These are phyloP conservation scores for Eumerus sabulonum DNA, from an alignment of 2,888 invertebrate genomes.

Conservation along the genomic window DNA sequence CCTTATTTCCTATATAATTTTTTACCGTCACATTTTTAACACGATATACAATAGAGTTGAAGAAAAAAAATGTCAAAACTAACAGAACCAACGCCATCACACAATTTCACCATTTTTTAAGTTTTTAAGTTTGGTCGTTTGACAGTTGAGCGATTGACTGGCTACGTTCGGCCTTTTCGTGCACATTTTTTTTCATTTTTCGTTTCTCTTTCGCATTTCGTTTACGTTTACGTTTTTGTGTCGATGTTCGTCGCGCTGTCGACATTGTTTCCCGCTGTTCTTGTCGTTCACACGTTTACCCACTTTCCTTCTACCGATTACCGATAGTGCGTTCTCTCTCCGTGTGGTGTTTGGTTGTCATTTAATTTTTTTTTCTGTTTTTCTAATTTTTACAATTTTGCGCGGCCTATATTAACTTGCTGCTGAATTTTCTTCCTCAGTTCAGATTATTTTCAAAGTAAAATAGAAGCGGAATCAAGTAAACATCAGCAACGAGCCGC, in stretches of 20 bases:
- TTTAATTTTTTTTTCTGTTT: too few relatives aligned
- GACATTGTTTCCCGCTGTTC: constrained; percentile 29
- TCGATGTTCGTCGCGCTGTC: constrained; percentile 43
- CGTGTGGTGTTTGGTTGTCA: constrained; percentile 51
- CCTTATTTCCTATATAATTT: constrained; percentile 2
- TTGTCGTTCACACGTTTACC: constrained; percentile 5
- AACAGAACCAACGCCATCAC: constrained; percentile 59
- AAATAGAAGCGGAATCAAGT: too few relatives aligned
- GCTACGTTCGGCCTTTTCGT: too few relatives aligned
- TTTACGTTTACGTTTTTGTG: background rate
- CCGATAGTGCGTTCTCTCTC: constrained; percentile 40
- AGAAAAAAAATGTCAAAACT: constrained; percentile 33
- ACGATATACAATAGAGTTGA: constrained; percentile 1
- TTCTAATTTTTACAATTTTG: too few relatives aligned
- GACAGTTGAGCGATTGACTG: too few relatives aligned
- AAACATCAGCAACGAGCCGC: too few relatives aligned
- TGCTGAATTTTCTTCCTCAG: constrained; percentile 31
- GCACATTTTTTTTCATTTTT: too few relatives aligned
- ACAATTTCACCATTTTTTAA: constrained; percentile 2
- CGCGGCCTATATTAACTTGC: constrained; percentile 40
- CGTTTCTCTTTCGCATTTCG: too few relatives aligned
- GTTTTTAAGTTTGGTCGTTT: too few relatives aligned
- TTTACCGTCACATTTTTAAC: too few relatives aligned
- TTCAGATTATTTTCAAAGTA: background rate
- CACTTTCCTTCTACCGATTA: too few relatives aligned